Base-by-base conservation (phyloP, 2,113 vertebrate genomes). In the Labeo rohita region DNA sequence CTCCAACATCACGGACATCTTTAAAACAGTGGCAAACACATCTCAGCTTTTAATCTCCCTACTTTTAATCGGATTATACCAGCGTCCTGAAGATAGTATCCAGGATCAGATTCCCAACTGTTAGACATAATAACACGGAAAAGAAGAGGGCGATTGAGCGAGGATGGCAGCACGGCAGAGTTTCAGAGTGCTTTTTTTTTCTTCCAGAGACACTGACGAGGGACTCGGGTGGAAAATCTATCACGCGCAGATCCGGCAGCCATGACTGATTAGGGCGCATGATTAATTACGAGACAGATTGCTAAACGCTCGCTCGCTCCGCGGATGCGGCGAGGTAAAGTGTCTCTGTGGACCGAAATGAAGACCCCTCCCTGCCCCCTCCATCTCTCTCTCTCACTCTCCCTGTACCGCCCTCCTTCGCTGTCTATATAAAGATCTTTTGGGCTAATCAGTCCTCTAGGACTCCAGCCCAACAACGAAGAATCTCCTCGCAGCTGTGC, bases 391-490 rank as follows among this genome's bases (percentile, higher is more conserved):
- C 83, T 78, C 74, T 89, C 84, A 43, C 76, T 49, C 18, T 80
- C 47, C 15, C 15, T 85, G 83, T 91, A 84, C 88, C 86, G 90
- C 90, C 86, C 85, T 88, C 91, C 85, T 85, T 89, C 88, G 81
- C 89, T 89, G 91, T 91, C 91, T 94, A 93, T 94, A 93, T 95
- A 91, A 94, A 93, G 93, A 92, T 91, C 91, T 93, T 93, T 91
- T 93, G 90, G 91, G 92, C 92, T 94, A 94, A 94, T 94, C 93
- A 93, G 93, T 94, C 93, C 93, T 93, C 90, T 89, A 95, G 94
- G 94, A 94, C 90, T 88, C 83, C 89, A 90, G 92, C 89, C 85
- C 84, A 87, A 83, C 77, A 77, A 88, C 66, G 84, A 81, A 75
- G 78, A 82, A 86, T 84, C 90, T 89, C 90, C 90, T 91, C 89